Evolutionary conservation across 2,113 vertebrate species (phyloP), one percentile per base, ranked within the genome.

Genomic region (Apteryx mantelli): DNA sequence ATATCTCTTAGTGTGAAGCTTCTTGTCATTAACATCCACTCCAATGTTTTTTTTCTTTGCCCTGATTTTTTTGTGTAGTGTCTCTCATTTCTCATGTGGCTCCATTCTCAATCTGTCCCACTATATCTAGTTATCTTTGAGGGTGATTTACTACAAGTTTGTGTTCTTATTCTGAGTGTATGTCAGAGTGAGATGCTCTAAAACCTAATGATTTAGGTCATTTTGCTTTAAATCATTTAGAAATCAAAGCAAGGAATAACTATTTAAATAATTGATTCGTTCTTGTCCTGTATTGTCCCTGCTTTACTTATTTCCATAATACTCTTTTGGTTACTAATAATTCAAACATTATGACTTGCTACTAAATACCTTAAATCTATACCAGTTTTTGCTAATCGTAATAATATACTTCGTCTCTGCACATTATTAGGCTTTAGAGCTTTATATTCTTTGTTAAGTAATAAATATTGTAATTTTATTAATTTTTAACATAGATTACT

Each of bases 141-240:
- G 9, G 13, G 34, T 89, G 16, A 87, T 89, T 94, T 96, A 68
- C 80, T 87, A 21, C 38, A 12, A 3, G 2, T 66, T 85, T 94
- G 77, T 18, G 2, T 28, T 95, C 82, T 91, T 78, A 64, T 0
- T 13, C 66, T 30, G 44, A 80, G 40, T 81, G 8, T 84, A 38
- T 75, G 50, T 74, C 88, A 82, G 11, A n/a, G 48, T 89, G 74
- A 63, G 82, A 79, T 73, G 48, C 42, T 89, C 56, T 89, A 79
- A 79, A 86, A 86, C 86, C 79, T 84, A 95, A 78, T 91, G 11
- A 56, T 48, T 84, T 48, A 40, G 24, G 61, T 91, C 65, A 63
- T 92, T 76, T 91, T 44, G 52, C 68, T 91, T 84, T 64, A 74
- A 95, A 93, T 91, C 86, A 88, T 86, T 93, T 93, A n/a, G 36